Base-by-base conservation (phyloP, 2,797 vertebrate genomes). In the Borostomias antarcticus region DNA sequence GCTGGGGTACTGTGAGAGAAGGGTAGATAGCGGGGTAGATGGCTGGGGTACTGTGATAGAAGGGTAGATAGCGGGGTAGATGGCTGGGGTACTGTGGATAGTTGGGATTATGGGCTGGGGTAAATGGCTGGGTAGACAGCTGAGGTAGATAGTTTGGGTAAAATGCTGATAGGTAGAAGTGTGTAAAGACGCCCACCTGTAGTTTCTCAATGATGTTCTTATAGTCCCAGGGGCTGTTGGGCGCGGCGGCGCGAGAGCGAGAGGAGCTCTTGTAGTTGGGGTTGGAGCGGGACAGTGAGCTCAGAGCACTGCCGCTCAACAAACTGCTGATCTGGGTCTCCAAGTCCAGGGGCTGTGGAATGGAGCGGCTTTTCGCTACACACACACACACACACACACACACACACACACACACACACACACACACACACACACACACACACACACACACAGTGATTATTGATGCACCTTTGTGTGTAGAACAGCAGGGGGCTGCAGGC, bases 131-230 rank as follows among this genome's bases (percentile, higher is more conserved):
- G n/a, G 15, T 21, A 51, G 8, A 25, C 10, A 19, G 23, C 4
- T n/a, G 19, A 7, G 2, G n/a, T n/a, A n/a, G 19, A 51, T 9
- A 21, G 23, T 9, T 9, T 6, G 19, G 21, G 19, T 51, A 25
- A n/a, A n/a, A n/a, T n/a, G n/a, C n/a, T n/a, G n/a, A n/a, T n/a
- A n/a, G n/a, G n/a, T n/a, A n/a, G n/a, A n/a, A n/a, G n/a, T n/a
- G n/a, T n/a, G n/a, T n/a, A n/a, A n/a, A n/a, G n/a, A n/a, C 40
- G 4, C 37, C 54, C 15, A 97, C 96, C 95, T 98, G 96, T 63
- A 98, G 89, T 75, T 98, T 98, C 84, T 98, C 96, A 0, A 98
- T 98, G 88, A 98, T 98, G 86, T 98, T 98, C 88, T 98, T 98
- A 88, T 98, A 98, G 88, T 98, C 96, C 95, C 95, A 98, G 76